Evolutionary conservation across 2,888 invertebrate genomes (phyloP).

Genomic region (Phengaris alcon): DNA sequence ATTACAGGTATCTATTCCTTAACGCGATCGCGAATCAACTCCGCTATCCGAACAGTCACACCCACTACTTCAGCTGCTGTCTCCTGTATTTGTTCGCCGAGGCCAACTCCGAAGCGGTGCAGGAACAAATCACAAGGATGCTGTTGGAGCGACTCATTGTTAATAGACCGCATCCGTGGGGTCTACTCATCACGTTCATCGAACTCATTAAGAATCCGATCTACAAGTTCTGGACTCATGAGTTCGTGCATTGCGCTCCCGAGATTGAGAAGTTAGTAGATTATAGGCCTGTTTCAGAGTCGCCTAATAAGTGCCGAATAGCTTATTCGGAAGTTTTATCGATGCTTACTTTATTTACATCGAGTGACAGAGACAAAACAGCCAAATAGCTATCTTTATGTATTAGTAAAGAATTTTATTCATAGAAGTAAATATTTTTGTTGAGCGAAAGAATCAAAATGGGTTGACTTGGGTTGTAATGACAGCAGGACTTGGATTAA

Average conservation of each 20-base stretch:
- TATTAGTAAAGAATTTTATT: too few relatives aligned
- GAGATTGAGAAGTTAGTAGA: slow-evolving; percentile 98
- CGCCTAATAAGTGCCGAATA: too few relatives aligned
- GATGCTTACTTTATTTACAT: too few relatives aligned
- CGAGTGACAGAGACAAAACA: too few relatives aligned
- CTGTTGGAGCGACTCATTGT: slow-evolving; percentile 97
- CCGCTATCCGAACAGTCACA: slow-evolving; percentile 99
- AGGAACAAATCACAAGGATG: slow-evolving; percentile 98
- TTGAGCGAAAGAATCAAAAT: too few relatives aligned
- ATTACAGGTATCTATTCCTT: slow-evolving; percentile 88
- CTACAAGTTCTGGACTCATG: slow-evolving; percentile 99
- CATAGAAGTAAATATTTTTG: too few relatives aligned
- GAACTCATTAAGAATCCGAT: slow-evolving; percentile 99
- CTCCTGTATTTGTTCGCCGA: slow-evolving; percentile 98
- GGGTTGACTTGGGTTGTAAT: too few relatives aligned
- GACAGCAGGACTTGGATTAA: too few relatives aligned
- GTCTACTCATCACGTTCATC: slow-evolving; percentile 98
- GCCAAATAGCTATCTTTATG: too few relatives aligned
- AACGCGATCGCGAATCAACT: slow-evolving; percentile 99
- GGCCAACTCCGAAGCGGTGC: slow-evolving; percentile 97
- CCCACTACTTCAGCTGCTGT: slow-evolving; percentile 99
- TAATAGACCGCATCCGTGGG: slow-evolving; percentile 99
- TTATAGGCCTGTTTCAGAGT: background rate
- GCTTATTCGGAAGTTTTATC: too few relatives aligned
- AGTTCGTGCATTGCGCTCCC: slow-evolving; percentile 99